These are phyloP conservation scores for Trichopria drosophilae DNA, from an alignment of 2,888 invertebrate species.

Conservation along the genomic window DNA sequence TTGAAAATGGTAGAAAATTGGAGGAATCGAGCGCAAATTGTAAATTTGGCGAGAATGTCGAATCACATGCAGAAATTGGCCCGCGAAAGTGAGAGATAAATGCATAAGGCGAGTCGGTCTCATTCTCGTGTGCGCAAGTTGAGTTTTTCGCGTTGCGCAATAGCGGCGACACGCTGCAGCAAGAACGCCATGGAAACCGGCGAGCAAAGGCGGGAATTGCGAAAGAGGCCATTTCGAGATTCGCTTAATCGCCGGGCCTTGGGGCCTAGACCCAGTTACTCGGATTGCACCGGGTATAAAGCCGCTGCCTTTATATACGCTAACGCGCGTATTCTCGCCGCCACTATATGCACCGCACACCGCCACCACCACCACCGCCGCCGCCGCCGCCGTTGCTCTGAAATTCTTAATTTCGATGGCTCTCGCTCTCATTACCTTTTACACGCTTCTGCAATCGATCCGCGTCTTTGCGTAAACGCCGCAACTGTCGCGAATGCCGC, in stretches of 20 bases:
- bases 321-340: too few relatives aligned
- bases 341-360: too few relatives aligned
- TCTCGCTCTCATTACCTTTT: slow-evolving; percentile 19
- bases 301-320: background rate
- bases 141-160: too few relatives aligned
- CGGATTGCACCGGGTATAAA: slow-evolving; percentile 39
- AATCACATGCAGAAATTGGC: too few relatives aligned
- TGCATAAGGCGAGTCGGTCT: too few relatives aligned
- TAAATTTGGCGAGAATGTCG: too few relatives aligned
- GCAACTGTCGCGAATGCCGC: too few relatives aligned
- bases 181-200: slow-evolving; percentile 41
- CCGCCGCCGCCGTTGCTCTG: slow-evolving; percentile 10
- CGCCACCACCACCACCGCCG: background rate
- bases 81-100: too few relatives aligned
- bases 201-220: slow-evolving; percentile 46
- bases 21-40: too few relatives aligned
- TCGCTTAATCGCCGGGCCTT: slow-evolving; percentile 53
- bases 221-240: slow-evolving; percentile 52
- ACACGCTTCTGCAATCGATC: slow-evolving; percentile 16
- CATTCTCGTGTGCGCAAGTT: too few relatives aligned
- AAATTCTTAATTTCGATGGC: slow-evolving; percentile 27
- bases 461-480: slow-evolving; percentile 24
- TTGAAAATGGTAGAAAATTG: too few relatives aligned
- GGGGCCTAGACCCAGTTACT: slow-evolving; percentile 53
- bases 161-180: too few relatives aligned